Percentiles rank a stretch among this genome's conserved stretches.
Evolutionary conservation across 1,140 invertebrate species (phyloP).

Genomic region (Akabosia matsudoensis): DNA sequence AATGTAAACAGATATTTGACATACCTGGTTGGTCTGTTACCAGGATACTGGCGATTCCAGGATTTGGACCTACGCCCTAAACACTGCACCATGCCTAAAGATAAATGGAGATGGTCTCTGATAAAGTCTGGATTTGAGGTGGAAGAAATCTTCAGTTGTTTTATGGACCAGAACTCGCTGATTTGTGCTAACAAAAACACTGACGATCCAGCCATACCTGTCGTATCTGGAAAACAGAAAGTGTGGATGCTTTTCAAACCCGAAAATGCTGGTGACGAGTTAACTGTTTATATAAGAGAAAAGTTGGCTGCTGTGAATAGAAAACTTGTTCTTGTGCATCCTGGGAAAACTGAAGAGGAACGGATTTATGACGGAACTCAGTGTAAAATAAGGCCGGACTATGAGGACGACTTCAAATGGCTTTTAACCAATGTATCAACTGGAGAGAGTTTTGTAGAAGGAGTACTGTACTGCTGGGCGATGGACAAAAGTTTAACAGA

Average conservation of each 20-base stretch:
- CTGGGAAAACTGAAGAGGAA: background rate
- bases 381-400: background rate
- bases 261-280: background rate
- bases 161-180: background rate
- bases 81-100: background rate
- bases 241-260: background rate
- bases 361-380: background rate
- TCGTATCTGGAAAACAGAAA: background rate
- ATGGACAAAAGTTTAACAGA: background rate
- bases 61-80: background rate
- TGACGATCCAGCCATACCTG: background rate
- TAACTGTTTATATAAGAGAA: background rate
- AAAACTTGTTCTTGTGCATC: background rate
- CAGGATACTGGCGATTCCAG: constrained; percentile 3
- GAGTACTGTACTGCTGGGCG: constrained; percentile 11
- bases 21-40: background rate
- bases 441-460: background rate
- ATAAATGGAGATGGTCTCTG: background rate
- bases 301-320: background rate
- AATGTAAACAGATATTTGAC: background rate
- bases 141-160: background rate
- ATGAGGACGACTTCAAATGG: background rate
- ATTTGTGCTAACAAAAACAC: background rate
- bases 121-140: background rate
- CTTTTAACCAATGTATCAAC: background rate